A percentile compares a stretch with the other conserved stretches of the same genome.
Evolutionary conservation across 2,888 invertebrate genomes (phyloP).

Genomic region (Oscheius myriophilus): DNA sequence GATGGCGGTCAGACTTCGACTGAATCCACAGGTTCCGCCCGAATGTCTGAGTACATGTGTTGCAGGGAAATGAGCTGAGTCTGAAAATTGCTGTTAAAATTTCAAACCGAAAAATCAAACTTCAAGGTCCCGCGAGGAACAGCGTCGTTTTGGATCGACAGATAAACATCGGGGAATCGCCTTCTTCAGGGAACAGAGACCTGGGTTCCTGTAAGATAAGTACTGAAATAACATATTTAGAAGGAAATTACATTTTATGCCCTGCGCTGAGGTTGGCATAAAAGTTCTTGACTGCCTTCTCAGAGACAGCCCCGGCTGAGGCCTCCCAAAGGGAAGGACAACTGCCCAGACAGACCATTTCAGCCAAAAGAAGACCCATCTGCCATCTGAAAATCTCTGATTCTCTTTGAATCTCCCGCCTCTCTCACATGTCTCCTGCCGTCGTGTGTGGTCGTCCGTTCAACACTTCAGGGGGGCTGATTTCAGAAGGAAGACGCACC

Average conservation of each 20-base stretch:
- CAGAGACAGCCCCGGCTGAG: slow-evolving; percentile 16
- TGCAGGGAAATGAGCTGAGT: not conserved
- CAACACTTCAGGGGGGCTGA: slow-evolving; percentile 43
- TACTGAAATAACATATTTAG: not conserved
- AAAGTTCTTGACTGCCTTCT: slow-evolving; percentile 29
- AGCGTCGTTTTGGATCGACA: slow-evolving; percentile 24
- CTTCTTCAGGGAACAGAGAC: slow-evolving; percentile 22
- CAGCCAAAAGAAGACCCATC: slow-evolving; percentile 44
- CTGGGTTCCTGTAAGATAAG: slow-evolving; percentile 23
- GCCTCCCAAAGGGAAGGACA: slow-evolving; percentile 17
- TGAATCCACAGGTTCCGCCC: slow-evolving; percentile 4
- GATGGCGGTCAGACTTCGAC: slow-evolving; percentile 15
- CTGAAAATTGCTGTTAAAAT: slow-evolving; percentile 14
- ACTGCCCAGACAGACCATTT: slow-evolving; percentile 43
- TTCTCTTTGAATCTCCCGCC: not conserved
- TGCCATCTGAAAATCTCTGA: slow-evolving; percentile 36
- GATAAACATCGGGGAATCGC: slow-evolving; percentile 23
- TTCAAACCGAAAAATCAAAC: slow-evolving; percentile 5
- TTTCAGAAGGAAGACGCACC: slow-evolving; percentile 10
- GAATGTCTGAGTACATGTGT: not conserved
- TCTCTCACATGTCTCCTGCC: slow-evolving; percentile 42
- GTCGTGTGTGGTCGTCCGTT: slow-evolving; percentile 40
- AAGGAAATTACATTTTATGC: slow-evolving; percentile 27
- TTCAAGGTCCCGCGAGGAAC: slow-evolving; percentile 19
- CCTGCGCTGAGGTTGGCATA: slow-evolving; percentile 25